These are phyloP conservation scores for Microctenopoma lineatum DNA, from an alignment of 2,797 vertebrate species.

Conservation along the genomic window DNA sequence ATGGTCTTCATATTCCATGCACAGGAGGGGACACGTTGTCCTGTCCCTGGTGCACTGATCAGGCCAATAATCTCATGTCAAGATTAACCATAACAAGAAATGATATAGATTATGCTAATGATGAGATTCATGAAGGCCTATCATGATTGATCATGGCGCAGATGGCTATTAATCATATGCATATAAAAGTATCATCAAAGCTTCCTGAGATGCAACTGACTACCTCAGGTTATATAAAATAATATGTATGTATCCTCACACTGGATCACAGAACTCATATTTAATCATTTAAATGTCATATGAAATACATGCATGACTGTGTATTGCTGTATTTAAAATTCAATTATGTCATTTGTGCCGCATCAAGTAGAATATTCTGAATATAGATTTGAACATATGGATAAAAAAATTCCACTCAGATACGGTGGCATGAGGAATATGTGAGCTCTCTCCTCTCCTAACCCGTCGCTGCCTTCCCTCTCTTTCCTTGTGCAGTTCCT, in stretches of 20 bases:
- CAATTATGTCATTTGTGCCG: background rate
- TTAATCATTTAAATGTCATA: background rate
- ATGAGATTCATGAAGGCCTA: conserved; percentile 44
- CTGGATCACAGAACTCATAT: conserved; percentile 2
- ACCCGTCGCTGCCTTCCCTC: conserved; percentile 60
- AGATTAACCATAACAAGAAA: conserved; percentile 21
- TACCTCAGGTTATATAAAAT: background rate
- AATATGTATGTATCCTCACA: background rate
- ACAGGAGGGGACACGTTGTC: conserved; percentile 59
- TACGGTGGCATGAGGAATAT: conserved; percentile 41
- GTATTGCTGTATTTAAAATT: background rate
- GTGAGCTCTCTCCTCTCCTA: conserved; percentile 71
- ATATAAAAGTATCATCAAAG: conserved; percentile 14
- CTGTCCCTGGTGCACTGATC: conserved; percentile 26
- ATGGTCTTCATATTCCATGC: conserved; percentile 12
- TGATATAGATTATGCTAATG: conserved; percentile 38
- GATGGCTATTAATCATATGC: conserved; percentile 34
- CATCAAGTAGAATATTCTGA: background rate
- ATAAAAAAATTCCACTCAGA: conserved; percentile 18
- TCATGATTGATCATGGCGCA: conserved; percentile 40
- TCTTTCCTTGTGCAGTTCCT: conserved; percentile 85
- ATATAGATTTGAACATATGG: background rate
- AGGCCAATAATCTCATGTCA: conserved; percentile 34
- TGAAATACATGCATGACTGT: background rate
- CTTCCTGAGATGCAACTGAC: conserved; percentile 11